Base-by-base conservation (phyloP, 2,888 invertebrate genomes). In the Eumacrocentrus americanus region DNA sequence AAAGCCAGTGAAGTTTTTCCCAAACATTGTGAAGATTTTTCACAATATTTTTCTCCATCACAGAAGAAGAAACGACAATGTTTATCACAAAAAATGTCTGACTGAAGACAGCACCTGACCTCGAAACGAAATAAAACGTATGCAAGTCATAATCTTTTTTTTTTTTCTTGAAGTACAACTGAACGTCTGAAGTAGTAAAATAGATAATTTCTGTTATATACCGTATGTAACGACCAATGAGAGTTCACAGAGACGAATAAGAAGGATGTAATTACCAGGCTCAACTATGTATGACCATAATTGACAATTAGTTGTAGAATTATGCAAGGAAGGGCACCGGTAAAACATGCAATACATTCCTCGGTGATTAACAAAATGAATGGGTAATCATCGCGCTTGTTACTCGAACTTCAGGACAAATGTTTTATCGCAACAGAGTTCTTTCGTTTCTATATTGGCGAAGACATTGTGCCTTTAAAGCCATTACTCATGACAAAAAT, bases 401-500 rank as follows among this genome's bases (percentile, higher is more conserved):
- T 20, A 0, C 20, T 9, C 7, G 1, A 42, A 18, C 20, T 7
- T 18, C 18, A 42, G 20, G 9, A 9, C 2, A 11, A 2, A 18
- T 7, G 11, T 20, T n/a, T n/a, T n/a, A n/a, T n/a, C n/a, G n/a
- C n/a, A n/a, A n/a, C n/a, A n/a, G n/a, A n/a, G n/a, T n/a, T n/a
- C n/a, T n/a, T n/a, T n/a, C n/a, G n/a, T n/a, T n/a, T n/a, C n/a
- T n/a, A n/a, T n/a, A n/a, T n/a, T n/a, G n/a, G n/a, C n/a, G n/a
- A n/a, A n/a, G n/a, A n/a, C n/a, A n/a, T n/a, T n/a, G n/a, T n/a
- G n/a, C n/a, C n/a, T n/a, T n/a, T n/a, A n/a, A n/a, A n/a, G 7
- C 9, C 16, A 42, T 42, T 18, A 2, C 18, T 42, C 42, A 42
- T 42, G 34, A 29, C 2, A 50, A 52, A 44, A 52, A 56, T 60